phyloP scores from a whole-genome alignment of 1,140 invertebrate species.

The Amphibalanus amphitrite region DNA sequence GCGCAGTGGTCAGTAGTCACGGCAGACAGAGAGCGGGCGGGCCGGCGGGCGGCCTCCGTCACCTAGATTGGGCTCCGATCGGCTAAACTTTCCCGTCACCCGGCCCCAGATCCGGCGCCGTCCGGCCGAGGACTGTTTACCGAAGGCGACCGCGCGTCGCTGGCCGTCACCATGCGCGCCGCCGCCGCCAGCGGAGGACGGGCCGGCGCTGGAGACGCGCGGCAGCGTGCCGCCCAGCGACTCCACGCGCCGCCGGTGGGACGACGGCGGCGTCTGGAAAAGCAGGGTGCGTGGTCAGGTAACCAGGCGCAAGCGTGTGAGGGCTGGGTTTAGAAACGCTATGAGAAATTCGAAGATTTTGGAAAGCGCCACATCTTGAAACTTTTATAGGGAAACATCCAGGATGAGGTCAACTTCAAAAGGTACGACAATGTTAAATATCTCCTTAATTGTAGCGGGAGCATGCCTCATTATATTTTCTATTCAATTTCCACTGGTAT shows the following conservation, averaged over 20 bases:
- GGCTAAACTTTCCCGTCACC: conserved; percentile 42
- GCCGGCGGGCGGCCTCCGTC: conserved; percentile 23
- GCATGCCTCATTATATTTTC: no score
- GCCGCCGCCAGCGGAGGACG: neutral
- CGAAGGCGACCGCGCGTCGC: conserved; percentile 36
- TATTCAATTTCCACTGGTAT: no score
- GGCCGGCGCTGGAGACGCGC: neutral
- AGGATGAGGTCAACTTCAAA: no score
- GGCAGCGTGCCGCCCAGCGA: conserved; percentile 57
- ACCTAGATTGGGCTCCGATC: conserved; percentile 83
- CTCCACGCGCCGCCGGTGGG: conserved; percentile 45
- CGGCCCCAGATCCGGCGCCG: conserved; percentile 38
- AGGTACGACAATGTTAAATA: no score
- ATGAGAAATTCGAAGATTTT: no score
- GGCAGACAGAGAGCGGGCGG: conserved; percentile 8
- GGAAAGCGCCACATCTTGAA: no score
- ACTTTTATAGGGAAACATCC: no score
- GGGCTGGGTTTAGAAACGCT: no score
- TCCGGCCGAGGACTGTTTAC: conserved; percentile 36
- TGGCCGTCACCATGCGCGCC: conserved; percentile 6
- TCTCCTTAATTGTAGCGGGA: no score
- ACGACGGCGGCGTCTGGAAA: conserved; percentile 46
- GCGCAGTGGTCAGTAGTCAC: conserved; percentile 8
- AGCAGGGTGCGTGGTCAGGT: no score
- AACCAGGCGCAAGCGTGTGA: no score